A percentile compares a stretch with the other conserved stretches of the same genome.
These are phyloP conservation scores for Panagrolaimus sp. DNA, from an alignment of 1,140 invertebrate genomes.

Conservation along the genomic window DNA sequence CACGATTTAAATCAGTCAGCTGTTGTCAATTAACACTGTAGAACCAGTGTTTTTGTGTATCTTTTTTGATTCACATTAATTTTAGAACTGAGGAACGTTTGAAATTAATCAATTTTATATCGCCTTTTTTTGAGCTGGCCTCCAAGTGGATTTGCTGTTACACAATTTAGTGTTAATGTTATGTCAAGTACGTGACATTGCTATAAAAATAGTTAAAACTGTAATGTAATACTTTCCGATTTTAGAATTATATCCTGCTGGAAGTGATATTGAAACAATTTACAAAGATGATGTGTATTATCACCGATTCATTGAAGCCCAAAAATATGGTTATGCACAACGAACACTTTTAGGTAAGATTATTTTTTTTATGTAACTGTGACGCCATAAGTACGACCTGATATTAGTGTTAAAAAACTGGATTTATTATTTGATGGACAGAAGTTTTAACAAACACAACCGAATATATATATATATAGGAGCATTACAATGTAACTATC, in stretches of 20 bases:
- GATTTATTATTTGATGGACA: no score
- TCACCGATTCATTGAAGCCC: conserved; percentile 78
- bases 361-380: conserved; percentile 6
- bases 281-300: conserved; percentile 62
- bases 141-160: conserved; percentile 41
- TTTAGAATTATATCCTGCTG: conserved; percentile 43
- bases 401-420: no score
- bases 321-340: conserved; percentile 82
- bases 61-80: conserved; percentile 66
- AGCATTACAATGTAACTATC: no score
- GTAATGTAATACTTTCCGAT: conserved; percentile 12
- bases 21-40: no score
- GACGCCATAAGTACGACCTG: no score
- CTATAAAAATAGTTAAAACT: not conserved
- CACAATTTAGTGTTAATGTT: conserved; percentile 42
- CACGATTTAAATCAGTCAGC: no score
- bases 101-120: conserved; percentile 7
- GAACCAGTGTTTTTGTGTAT: no score
- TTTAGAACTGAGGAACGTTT: conserved; percentile 61
- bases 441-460: no score
- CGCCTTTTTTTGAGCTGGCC: conserved; percentile 46
- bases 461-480: no score
- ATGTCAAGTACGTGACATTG: conserved; percentile 32
- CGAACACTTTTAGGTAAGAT: conserved; percentile 62
- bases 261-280: conserved; percentile 19